phyloP scores from a whole-genome alignment of 2,888 invertebrate species.

The Eupeodes latifasciatus region DNA sequence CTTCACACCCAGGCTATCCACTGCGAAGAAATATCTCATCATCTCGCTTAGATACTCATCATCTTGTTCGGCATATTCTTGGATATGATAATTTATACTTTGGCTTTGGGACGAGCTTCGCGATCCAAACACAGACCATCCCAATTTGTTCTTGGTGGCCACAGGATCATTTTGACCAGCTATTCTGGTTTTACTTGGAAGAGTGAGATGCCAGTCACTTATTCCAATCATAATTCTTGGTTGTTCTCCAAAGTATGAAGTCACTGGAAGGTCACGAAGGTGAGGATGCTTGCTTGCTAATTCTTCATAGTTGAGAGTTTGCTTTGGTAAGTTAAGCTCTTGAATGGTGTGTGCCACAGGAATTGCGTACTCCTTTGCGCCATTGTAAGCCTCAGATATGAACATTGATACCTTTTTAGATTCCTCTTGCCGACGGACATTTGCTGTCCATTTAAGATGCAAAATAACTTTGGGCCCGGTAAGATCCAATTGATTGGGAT shows the following conservation, averaged over 20 bases:
- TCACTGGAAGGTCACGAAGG: neutral
- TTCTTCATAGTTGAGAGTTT: neutral
- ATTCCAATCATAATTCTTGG: neutral
- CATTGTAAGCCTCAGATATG: neutral
- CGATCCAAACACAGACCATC: neutral
- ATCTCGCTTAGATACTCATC: neutral
- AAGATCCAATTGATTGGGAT: neutral
- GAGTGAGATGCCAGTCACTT: neutral
- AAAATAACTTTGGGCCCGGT: neutral
- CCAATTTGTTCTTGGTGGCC: neutral
- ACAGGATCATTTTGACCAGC: neutral
- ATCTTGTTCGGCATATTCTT: neutral
- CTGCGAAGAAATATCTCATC: neutral
- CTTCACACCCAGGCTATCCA: neutral
- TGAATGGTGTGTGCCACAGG: neutral
- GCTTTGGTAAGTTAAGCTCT: neutral
- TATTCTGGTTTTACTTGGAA: neutral
- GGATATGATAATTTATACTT: neutral
- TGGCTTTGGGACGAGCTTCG: neutral
- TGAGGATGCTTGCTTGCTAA: neutral
- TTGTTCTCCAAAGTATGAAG: neutral
- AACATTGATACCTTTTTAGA: neutral
- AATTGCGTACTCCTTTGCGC: neutral
- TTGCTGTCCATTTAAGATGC: neutral
- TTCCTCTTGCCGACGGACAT: neutral